A percentile compares a stretch with the other conserved stretches of the same genome.
phyloP scores from a whole-genome alignment of 2,888 invertebrate genomes.

The Eupithecia centaureata region DNA sequence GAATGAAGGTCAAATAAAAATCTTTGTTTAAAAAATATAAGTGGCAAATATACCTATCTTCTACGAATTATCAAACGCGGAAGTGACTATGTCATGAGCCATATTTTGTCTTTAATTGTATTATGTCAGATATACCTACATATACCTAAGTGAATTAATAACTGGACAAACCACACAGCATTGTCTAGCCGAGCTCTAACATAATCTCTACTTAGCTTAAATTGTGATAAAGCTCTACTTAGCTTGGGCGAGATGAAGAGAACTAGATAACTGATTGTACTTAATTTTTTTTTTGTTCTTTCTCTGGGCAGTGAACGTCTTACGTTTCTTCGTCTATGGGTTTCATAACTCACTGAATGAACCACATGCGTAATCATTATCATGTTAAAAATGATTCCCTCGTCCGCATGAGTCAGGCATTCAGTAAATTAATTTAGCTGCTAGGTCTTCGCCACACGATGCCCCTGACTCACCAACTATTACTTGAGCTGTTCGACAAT shows the following conservation, averaged over 20 bases:
- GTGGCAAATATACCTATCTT: slow-evolving; percentile 35
- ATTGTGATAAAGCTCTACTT: too few species aligned
- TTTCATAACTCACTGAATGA: too few species aligned
- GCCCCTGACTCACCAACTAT: slow-evolving; percentile 59
- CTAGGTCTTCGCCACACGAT: slow-evolving; percentile 46
- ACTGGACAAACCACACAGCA: too few species aligned
- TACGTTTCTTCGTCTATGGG: too few species aligned
- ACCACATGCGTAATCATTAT: not conserved
- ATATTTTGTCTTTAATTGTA: slow-evolving; percentile 15
- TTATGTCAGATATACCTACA: not conserved
- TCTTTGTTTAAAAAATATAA: slow-evolving; percentile 47
- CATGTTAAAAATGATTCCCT: too few species aligned
- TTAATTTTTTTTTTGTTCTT: too few species aligned
- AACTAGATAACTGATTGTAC: too few species aligned
- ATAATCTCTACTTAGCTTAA: too few species aligned
- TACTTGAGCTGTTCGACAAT: slow-evolving; percentile 26
- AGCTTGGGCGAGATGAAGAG: too few species aligned
- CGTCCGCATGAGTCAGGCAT: not conserved
- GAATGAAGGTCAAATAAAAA: slow-evolving; percentile 58
- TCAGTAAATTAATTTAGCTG: slow-evolving; percentile 37
- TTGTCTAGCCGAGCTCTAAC: too few species aligned
- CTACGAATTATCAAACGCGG: slow-evolving; percentile 54
- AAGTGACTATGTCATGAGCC: slow-evolving; percentile 42
- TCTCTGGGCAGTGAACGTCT: too few species aligned
- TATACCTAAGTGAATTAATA: too few species aligned